Evolutionary conservation across 1,140 invertebrate genomes (phyloP).

Genomic region (Pachyrhynchus sulphureomaculatus): DNA sequence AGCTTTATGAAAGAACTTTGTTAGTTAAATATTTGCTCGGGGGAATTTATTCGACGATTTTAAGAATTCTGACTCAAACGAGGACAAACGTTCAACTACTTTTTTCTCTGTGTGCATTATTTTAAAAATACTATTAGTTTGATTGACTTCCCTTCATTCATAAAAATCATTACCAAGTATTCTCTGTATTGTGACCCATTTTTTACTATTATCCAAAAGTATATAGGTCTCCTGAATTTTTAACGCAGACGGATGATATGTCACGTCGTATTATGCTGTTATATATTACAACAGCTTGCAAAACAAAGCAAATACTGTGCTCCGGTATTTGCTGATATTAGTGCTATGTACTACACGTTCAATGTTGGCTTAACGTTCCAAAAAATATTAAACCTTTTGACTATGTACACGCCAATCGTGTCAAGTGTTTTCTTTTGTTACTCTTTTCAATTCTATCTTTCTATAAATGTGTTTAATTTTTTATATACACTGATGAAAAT

Average conservation of each 20-base stretch:
- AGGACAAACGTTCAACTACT: too few relatives aligned
- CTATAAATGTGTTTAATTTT: slow-evolving; percentile 2
- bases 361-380: slow-evolving; percentile 19
- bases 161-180: too few relatives aligned
- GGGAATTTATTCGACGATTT: too few relatives aligned
- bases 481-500: too few relatives aligned
- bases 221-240: slow-evolving; percentile 22
- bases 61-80: too few relatives aligned
- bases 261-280: slow-evolving; percentile 27
- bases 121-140: too few relatives aligned
- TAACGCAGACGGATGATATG: slow-evolving; percentile 28
- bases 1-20: too few relatives aligned
- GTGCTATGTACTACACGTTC: slow-evolving; percentile 23
- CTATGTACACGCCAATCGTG: slow-evolving; percentile 3
- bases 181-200: slow-evolving; percentile 16
- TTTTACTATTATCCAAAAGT: slow-evolving; percentile 14
- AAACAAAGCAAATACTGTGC: slow-evolving; percentile 29
- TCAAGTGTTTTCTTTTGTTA: slow-evolving; percentile 16
- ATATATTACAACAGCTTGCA: slow-evolving; percentile 28
- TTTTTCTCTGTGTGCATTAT: too few relatives aligned
- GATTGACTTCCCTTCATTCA: too few relatives aligned
- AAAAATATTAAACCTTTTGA: slow-evolving; percentile 23
- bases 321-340: slow-evolving; percentile 29
- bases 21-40: too few relatives aligned
- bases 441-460: slow-evolving; percentile 5